Conservation (phyloP, 2,888 invertebrate species). For the Prosopocoilus inquinatus region DNA sequence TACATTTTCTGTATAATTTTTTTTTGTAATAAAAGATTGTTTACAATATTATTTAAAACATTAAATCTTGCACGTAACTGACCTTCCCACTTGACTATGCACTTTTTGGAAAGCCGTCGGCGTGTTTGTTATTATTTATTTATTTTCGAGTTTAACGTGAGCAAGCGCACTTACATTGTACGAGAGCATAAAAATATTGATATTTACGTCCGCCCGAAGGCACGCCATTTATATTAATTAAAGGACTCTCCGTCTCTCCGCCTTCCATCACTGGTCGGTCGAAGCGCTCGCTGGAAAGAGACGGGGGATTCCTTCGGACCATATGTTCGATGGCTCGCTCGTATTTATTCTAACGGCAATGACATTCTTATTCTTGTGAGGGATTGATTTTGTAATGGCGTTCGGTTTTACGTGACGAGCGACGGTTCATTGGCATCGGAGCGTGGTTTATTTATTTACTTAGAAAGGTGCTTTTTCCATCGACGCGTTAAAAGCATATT, state of each 20-base stretch:
- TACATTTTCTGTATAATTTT: too few species aligned
- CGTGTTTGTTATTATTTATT: background rate
- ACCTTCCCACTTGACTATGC: too few species aligned
- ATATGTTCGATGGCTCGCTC: conserved; percentile 1
- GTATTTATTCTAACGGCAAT: conserved; percentile 20
- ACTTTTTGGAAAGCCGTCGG: background rate
- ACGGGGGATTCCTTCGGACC: background rate
- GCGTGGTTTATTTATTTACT: conserved; percentile 5
- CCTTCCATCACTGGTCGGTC: background rate
- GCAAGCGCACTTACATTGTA: background rate
- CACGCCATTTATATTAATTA: background rate
- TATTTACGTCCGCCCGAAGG: background rate
- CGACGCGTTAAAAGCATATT: too few species aligned
- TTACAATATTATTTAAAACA: too few species aligned
- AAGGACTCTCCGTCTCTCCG: background rate
- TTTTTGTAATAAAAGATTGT: too few species aligned
- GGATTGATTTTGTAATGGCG: conserved; percentile 13
- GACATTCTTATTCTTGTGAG: conserved; percentile 20
- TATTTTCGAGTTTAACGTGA: background rate
- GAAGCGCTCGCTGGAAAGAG: background rate
- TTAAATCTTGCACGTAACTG: too few species aligned
- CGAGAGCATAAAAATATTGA: background rate
- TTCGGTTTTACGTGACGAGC: conserved; percentile 6
- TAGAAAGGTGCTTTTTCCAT: too few species aligned
- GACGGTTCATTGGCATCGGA: conserved; percentile 14